A percentile compares a stretch with the other conserved stretches of the same genome.
These are phyloP conservation scores for Geotrypetes seraphini DNA, from an alignment of 2,797 vertebrate genomes.

Conservation along the genomic window DNA sequence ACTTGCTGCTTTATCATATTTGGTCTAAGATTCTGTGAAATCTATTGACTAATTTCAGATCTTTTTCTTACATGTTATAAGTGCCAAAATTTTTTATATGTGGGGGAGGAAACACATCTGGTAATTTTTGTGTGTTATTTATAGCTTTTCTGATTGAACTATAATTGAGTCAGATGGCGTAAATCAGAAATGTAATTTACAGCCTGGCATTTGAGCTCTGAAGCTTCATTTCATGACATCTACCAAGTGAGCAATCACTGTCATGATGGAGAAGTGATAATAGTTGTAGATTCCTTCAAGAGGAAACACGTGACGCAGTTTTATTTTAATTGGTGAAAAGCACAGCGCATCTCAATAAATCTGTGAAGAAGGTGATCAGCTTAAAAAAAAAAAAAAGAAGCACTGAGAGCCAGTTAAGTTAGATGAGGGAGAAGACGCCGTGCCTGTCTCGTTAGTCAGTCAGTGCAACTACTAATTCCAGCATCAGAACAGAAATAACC, in stretches of 20 bases:
- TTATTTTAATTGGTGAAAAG: too few relatives aligned
- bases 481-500: too few relatives aligned
- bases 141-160: constrained; percentile 36
- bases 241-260: constrained; percentile 47
- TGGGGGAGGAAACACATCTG: constrained; percentile 33
- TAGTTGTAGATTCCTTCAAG: constrained; percentile 39
- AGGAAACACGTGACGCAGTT: too few relatives aligned
- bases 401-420: too few relatives aligned
- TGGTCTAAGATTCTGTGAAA: constrained; percentile 36
- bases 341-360: too few relatives aligned
- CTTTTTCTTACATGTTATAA: constrained; percentile 33
- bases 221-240: constrained; percentile 45
- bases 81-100: too few relatives aligned
- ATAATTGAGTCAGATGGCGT: constrained; percentile 45
- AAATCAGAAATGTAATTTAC: constrained; percentile 50
- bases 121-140: constrained; percentile 43
- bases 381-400: too few relatives aligned
- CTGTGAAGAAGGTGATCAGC: too few relatives aligned
- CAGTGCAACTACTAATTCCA: too few relatives aligned
- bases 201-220: constrained; percentile 45
- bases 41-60: constrained; percentile 32
- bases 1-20: constrained; percentile 22
- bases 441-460: too few relatives aligned
- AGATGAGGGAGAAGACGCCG: too few relatives aligned
- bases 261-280: constrained; percentile 40